Base-by-base conservation (phyloP, 23 tunicate genomes). In the Botrylloides violaceus region DNA sequence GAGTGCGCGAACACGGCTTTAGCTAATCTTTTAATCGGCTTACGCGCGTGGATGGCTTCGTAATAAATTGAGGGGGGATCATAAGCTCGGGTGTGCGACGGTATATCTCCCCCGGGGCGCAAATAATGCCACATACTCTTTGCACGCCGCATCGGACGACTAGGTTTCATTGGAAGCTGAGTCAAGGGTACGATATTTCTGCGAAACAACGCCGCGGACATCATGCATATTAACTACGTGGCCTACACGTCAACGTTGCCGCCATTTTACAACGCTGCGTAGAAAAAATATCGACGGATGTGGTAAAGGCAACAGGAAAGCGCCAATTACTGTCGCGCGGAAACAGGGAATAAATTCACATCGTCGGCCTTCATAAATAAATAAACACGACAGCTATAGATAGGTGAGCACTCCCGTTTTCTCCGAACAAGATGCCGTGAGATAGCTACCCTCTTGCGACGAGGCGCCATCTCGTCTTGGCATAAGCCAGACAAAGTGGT, bases 241-340 rank as follows among this genome's bases (percentile, higher is more conserved):
- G 53, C 12, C 53, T 43, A 15, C 53, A 15, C 53, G 53, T 15
- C 53, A 9, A 43, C 53, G 53, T 7, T 43, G 53, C 53, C 53
- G 53, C 53, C 53, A 43, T 43, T 43, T 43, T 43, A 43, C 15
- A n/a, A n/a, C n/a, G n/a, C 53, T 43, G 53, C 53, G 53, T 15
- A 43, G n/a, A n/a, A n/a, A n/a, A n/a, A n/a, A n/a, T n/a, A n/a
- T n/a, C n/a, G n/a, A n/a, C 53, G 15, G 53, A 43, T 43, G 12
- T 9, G 12, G 53, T 43, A 43, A 43, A 15, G 12, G 12, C 12
- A 15, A 9, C 53, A 15, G 53, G 53, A 15, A 43, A 43, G 12
- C 15, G 53, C 53, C 53, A 43, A 43, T 43, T 43, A 43, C 53
- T 43, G 53, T 43, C 53, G 53, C 53, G 12, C 53, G 53, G 53